Conservation (phyloP, 2,888 invertebrate genomes). For the Noctua comes region DNA sequence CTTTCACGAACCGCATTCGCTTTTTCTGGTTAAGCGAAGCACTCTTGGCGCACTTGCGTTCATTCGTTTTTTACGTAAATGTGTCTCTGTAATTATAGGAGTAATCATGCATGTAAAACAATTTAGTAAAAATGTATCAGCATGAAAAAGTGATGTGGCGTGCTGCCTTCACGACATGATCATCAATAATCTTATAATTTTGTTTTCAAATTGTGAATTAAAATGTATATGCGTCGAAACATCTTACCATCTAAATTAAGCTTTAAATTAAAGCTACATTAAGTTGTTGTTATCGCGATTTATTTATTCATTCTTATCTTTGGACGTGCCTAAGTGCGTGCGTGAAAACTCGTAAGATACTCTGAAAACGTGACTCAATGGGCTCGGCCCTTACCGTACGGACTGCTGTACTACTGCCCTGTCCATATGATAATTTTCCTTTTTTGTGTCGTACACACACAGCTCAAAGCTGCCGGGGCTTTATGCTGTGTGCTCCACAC, state of each 20-base stretch:
- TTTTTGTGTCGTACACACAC: constrained; percentile 67
- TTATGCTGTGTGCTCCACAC: constrained; percentile 57
- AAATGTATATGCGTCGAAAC: constrained; percentile 1
- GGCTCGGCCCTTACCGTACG: constrained; percentile 23
- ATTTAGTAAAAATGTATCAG: constrained; percentile 48
- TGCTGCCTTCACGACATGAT: constrained; percentile 25
- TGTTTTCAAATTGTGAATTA: constrained; percentile 20
- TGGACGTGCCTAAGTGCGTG: constrained; percentile 62
- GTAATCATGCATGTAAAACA: constrained; percentile 55
- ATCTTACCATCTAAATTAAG: background rate
- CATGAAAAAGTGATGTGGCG: constrained; percentile 38
- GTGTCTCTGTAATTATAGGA: constrained; percentile 30
- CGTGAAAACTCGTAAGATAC: constrained; percentile 50
- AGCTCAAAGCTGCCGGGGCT: constrained; percentile 57
- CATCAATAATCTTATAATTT: constrained; percentile 17
- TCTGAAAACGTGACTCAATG: constrained; percentile 63
- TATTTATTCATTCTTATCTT: constrained; percentile 59
- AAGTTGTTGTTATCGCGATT: constrained; percentile 8
- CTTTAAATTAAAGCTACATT: constrained; percentile 16
- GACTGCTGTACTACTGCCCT: constrained; percentile 10
- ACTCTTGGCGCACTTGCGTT: constrained; percentile 27
- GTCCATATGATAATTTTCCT: constrained; percentile 65
- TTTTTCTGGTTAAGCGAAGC: constrained; percentile 32
- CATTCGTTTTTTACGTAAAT: constrained; percentile 46
- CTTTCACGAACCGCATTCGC: constrained; percentile 48